phyloP scores from a whole-genome alignment of 64 coral and sea anemone species.

The Hydrozoanthus tunicans region DNA sequence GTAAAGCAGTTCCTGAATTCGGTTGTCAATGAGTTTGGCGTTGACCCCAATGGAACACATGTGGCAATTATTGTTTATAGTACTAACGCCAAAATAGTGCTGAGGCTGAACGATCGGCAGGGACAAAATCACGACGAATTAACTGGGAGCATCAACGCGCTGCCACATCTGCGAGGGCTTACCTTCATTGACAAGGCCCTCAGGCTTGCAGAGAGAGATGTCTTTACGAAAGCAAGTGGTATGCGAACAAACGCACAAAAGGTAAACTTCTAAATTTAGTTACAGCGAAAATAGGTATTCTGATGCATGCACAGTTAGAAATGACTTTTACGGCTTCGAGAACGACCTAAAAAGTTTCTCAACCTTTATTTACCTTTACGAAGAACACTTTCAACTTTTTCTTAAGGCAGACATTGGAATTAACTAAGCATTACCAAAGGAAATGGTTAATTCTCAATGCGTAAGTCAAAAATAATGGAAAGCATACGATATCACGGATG shows the following conservation, averaged over 20 bases:
- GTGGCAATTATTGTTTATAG: conserved; percentile 77
- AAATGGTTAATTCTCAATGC: no score
- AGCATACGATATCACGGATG: no score
- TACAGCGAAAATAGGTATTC: neutral
- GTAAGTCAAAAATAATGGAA: no score
- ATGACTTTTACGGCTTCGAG: no score
- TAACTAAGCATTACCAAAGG: no score
- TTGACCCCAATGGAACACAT: conserved; percentile 60
- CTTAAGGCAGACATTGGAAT: no score
- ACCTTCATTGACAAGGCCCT: conserved; percentile 85
- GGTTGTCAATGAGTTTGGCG: conserved; percentile 53
- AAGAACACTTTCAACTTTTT: no score
- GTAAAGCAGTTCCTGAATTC: conserved; percentile 60
- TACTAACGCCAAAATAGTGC: conserved; percentile 39
- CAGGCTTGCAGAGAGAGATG: conserved; percentile 27
- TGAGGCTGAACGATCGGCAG: conserved; percentile 32
- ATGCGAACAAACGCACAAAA: conserved; percentile 67
- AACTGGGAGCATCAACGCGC: neutral
- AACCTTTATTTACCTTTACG: no score
- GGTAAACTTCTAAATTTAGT: conserved; percentile 16
- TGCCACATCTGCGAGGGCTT: conserved; percentile 67
- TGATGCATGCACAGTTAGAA: no score
- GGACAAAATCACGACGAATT: neutral
- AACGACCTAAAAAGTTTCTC: no score
- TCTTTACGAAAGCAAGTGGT: conserved; percentile 53